Conservation (phyloP, 2,797 vertebrate species). For the Nothura maculosa region DNA sequence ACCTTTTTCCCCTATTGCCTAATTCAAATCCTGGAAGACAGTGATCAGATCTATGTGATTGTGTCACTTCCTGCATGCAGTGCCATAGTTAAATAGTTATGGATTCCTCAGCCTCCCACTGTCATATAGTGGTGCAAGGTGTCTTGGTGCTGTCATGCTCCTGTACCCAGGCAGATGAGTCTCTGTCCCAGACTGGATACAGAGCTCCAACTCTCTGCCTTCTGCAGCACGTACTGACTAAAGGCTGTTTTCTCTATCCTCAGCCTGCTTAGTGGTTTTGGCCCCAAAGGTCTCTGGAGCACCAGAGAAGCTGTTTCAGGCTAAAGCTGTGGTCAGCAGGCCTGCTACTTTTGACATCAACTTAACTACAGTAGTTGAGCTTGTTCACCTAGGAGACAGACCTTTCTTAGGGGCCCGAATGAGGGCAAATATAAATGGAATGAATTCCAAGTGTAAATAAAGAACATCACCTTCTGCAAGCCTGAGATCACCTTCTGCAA, state of each 20-base stretch:
- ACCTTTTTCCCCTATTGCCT: background rate
- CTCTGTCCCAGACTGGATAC: background rate
- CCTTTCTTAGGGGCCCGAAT: background rate
- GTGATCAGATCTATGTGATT: background rate
- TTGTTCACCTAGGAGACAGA: background rate
- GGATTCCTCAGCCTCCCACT: background rate
- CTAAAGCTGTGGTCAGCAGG: background rate
- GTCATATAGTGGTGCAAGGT: fast-evolving
- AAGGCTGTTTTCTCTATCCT: background rate
- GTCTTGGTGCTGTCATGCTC: background rate
- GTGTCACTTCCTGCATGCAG: background rate
- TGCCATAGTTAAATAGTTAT: background rate
- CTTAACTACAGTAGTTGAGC: background rate
- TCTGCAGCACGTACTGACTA: background rate
- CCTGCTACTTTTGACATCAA: background rate
- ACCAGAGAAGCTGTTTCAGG: background rate
- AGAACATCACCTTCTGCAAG: background rate
- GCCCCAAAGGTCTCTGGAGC: background rate
- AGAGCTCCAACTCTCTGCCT: background rate
- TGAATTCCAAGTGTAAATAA: background rate
- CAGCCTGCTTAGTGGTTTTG: background rate
- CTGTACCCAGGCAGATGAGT: background rate
- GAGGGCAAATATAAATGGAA: background rate
- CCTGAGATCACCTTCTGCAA: too few relatives aligned
- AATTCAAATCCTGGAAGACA: background rate